Evolutionary conservation across 2,113 vertebrate species (phyloP), one percentile per base, ranked within the genome.

Genomic region (Grantiella picta): DNA sequence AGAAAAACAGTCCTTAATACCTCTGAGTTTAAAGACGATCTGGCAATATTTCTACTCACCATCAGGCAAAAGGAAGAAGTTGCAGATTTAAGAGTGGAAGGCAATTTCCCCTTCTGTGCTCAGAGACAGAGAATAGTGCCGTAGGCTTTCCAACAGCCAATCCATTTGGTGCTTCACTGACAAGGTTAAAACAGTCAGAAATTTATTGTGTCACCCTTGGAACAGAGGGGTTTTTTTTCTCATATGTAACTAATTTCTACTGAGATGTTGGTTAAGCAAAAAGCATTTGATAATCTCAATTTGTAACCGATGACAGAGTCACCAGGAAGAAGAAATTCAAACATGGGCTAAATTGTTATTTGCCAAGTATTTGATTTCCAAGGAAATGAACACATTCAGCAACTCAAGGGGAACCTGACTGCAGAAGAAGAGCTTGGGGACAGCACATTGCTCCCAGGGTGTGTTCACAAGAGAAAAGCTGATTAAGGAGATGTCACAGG

Each of bases 161-260:
- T 82, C 53, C 77, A 53, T 84, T 84, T 91, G 69, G 20, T 75
- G 22, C 60, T 86, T 84, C 77, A 53, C 53, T 78, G 92, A 75
- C 86, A 89, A 94, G 89, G 76, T 91, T 90, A 86, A 94, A 92
- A 44, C 69, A 64, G 59, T 64, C 56, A 94, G 68, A 91, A 92
- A 69, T 79, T 66, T 13, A 83, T 56, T 40, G 33, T 82, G 52
- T 8, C 49, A 70, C 36, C 27, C 31, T 64, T 64, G 31, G n/a
- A 94, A 76, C 21, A 80, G 56, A 83, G n/a, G 7, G 33, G 7
- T 38, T 38, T 35, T 3, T 22, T 52, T 27, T 47, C 40, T 94
- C 53, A 25, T 7, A 24, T 19, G 33, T 71, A 57, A 72, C 65
- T 84, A 38, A 89, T 79, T 89, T 82, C 65, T 57, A 70, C 38